Evolutionary conservation across 1,140 invertebrate species (phyloP).

Genomic region (Semibalanus balanoides): DNA sequence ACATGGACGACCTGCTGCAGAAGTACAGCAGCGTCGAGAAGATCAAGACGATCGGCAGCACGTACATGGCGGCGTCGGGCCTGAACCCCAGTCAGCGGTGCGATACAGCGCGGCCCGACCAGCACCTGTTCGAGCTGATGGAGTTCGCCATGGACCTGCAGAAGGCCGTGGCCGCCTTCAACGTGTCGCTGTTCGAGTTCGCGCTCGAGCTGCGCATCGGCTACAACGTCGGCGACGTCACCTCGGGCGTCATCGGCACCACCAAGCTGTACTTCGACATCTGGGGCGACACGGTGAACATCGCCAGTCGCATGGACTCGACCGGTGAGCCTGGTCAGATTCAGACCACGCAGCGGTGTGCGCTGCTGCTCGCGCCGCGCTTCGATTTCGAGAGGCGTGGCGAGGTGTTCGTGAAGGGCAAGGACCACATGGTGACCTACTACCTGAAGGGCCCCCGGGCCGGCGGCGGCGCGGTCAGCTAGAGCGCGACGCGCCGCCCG

Average conservation of each 20-base stretch:
- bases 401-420: constrained; percentile 84
- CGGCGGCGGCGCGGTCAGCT: neutral
- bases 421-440: constrained; percentile 84
- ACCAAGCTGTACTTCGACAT: constrained; percentile 94
- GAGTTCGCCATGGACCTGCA: constrained; percentile 80
- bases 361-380: constrained; percentile 43
- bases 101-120: constrained; percentile 44
- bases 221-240: constrained; percentile 64
- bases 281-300: constrained; percentile 97
- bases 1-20: constrained; percentile 84
- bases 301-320: constrained; percentile 90
- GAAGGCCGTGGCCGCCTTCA: constrained; percentile 70
- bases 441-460: constrained; percentile 31
- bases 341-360: constrained; percentile 63
- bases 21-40: constrained; percentile 83
- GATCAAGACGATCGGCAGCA: constrained; percentile 94
- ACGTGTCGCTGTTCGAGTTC: constrained; percentile 71
- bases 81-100: constrained; percentile 54
- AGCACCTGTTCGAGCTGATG: constrained; percentile 69
- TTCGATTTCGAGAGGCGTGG: constrained; percentile 71
- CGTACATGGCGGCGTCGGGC: constrained; percentile 94
- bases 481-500: neutral
- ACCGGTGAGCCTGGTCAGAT: constrained; percentile 71
- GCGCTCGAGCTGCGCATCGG: constrained; percentile 72
- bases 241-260: constrained; percentile 89